Evolutionary conservation across 2,113 vertebrate genomes (phyloP), one percentile per base, ranked within the genome.

Genomic region (Euleptes europaea): DNA sequence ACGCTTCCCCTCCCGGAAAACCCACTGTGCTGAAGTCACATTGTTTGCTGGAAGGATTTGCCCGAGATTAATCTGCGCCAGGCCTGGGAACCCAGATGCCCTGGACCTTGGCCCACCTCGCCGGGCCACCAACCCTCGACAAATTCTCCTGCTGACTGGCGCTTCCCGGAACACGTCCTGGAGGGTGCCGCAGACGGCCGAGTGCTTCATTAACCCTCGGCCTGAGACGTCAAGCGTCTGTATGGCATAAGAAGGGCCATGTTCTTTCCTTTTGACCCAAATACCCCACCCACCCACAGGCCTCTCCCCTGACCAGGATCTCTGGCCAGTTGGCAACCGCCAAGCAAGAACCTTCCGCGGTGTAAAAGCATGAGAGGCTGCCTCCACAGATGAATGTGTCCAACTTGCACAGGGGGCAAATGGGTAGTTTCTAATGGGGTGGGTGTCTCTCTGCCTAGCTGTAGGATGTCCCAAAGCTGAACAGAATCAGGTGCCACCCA

Each of bases 141-240:
- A 35, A 5, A 23, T 6, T 49, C n/a, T 38, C 23, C 15, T 42
- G 1, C 35, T 11, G 10, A 21, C 28, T 40, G 28, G 57, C 7
- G 10, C 23, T 3, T 84, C 28, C 35, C 14, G 4, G 1, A 26
- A 9, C 54, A 35, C n/a, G 35, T 44, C 47, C 1, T 17, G 70
- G 51, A 54, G 28, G 54, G 85, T 1, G 4, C 2, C 35, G 12
- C 28, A 10, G 69, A 0, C 26, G 5, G 31, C 60, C 1, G 15
- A 12, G 1, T 1, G 0, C 14, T 54, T 77, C 81, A 1, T 0
- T 47, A 79, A 49, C 69, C 57, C 0, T 0, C 26, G 5, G 23
- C 49, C 44, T 9, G 1, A 0, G 60, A 28, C 2, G 3, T 15
- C 17, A 12, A 51, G 42, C 63, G 1, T 51, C 83, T 11, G 38